phyloP scores from a whole-genome alignment of 1,140 invertebrate species.

The Ceratitis capitata region DNA sequence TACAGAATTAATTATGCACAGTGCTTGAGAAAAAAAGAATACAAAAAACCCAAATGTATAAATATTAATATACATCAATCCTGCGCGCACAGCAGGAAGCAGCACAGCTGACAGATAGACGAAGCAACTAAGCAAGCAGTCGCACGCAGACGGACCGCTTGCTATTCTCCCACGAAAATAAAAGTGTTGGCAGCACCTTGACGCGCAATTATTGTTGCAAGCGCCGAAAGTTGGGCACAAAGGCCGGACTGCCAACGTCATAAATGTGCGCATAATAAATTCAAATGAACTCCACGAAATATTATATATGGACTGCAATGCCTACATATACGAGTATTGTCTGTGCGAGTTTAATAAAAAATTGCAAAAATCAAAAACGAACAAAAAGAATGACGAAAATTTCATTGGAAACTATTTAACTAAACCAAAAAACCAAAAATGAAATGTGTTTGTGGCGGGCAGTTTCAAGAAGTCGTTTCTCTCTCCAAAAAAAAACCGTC shows the following conservation, averaged over 20 bases:
- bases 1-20: neutral
- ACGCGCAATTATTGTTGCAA: slow-evolving; percentile 28
- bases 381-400: slow-evolving; percentile 46
- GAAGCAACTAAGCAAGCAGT: neutral
- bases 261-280: slow-evolving; percentile 31
- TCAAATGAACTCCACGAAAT: slow-evolving; percentile 17
- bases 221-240: neutral
- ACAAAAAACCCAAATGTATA: neutral
- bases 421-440: slow-evolving; percentile 22
- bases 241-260: neutral
- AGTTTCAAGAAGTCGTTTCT: slow-evolving; percentile 24
- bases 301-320: slow-evolving; percentile 24
- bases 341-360: slow-evolving; percentile 1
- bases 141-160: neutral
- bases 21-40: neutral
- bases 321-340: neutral
- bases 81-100: slow-evolving; percentile 15
- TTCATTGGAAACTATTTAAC: slow-evolving; percentile 64
- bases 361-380: slow-evolving; percentile 30
- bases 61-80: slow-evolving; percentile 13
- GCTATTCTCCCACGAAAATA: slow-evolving; percentile 32
- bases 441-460: neutral
- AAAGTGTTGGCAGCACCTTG: slow-evolving; percentile 32
- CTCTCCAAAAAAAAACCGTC: too few relatives aligned
- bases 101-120: slow-evolving; percentile 20